Base-by-base conservation (phyloP, 2,113 vertebrate genomes). In the Cisticola juncidis region DNA sequence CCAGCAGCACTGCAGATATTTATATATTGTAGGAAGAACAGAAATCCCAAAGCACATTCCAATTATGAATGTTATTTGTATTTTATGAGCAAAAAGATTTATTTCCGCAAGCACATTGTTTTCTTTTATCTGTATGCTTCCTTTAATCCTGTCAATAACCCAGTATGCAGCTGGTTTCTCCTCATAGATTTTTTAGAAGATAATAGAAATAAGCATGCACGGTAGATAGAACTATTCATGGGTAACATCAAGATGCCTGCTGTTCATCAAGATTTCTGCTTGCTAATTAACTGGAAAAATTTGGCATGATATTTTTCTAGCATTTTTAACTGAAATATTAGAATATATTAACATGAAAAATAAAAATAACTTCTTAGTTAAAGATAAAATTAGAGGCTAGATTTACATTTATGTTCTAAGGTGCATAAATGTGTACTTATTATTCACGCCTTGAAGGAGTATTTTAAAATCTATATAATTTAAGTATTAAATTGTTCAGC, bases 131-230 rank as follows among this genome's bases (percentile, higher is more conserved):
- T 84, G 19, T 90, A 31, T 88, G 40, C 60, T 88, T 96, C 69
- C 57, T 93, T 96, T 92, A 97, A 94, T 94, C 81, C 78, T 90
- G 84, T 95, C 96, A 95, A 94, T 94, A 97, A 95, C 86, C 54
- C 83, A 64, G 77, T 80, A 84, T 90, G 93, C 69, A 72, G 42
- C 72, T 90, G 74, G 48, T 90, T 96, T 96, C 92, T 81, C 23
- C 77, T 91, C 38, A 91, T 73, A 84, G 94, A 95, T 94, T 86
- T 93, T 86, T 33, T 11, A 54, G 74, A 94, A 85, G 90, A 93
- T 95, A 96, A 91, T 66, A 94, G 78, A 97, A 90, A 95, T 93
- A 96, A 93, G 53, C 31, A 81, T 76, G 45, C 57, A 88, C 0
- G 0, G 36, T 74, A 88, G 74, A 74, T 33, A 68, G 92, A 96